Percentiles rank a stretch among this genome's conserved stretches.
Conservation (phyloP, 1,140 invertebrate species). For the Achatina immaculata region DNA sequence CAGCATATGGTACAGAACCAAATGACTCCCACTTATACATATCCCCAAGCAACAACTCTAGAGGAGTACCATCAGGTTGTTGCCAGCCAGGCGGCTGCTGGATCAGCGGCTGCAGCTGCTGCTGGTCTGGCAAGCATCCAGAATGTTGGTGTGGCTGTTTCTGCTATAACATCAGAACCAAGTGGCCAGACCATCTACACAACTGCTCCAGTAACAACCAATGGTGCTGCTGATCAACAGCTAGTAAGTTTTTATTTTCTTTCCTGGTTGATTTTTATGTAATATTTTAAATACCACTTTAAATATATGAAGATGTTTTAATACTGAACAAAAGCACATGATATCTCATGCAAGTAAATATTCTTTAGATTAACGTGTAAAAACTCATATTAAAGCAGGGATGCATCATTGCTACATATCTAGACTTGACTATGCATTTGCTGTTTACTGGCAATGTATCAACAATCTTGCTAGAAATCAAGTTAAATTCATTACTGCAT, state of each 20-base stretch:
- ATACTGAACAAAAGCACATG: no score
- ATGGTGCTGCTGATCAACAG: conserved; percentile 72
- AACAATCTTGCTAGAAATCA: no score
- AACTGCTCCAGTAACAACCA: conserved; percentile 71
- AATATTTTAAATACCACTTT: no score
- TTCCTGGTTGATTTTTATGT: no score
- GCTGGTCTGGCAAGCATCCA: conserved; percentile 20
- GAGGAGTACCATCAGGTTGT: conserved; percentile 62
- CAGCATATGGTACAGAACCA: conserved; percentile 96
- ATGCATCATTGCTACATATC: no score
- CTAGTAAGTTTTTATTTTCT: conserved; percentile 29
- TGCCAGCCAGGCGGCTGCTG: conserved; percentile 65
- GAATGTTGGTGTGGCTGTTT: conserved; percentile 40
- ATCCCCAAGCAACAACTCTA: conserved; percentile 74
- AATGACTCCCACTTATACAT: conserved; percentile 86
- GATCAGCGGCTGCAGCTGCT: conserved; percentile 11
- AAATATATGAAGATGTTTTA: no score
- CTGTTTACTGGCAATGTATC: no score
- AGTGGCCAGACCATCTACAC: conserved; percentile 48
- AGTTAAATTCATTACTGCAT: no score
- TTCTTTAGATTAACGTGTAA: no score
- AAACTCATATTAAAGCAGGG: no score
- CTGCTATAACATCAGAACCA: conserved; percentile 40
- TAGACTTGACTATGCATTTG: no score
- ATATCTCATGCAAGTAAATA: no score